A percentile compares a stretch with the other conserved stretches of the same genome.
Evolutionary conservation across 2,797 vertebrate species (phyloP).

Genomic region (Characodon lateralis): DNA sequence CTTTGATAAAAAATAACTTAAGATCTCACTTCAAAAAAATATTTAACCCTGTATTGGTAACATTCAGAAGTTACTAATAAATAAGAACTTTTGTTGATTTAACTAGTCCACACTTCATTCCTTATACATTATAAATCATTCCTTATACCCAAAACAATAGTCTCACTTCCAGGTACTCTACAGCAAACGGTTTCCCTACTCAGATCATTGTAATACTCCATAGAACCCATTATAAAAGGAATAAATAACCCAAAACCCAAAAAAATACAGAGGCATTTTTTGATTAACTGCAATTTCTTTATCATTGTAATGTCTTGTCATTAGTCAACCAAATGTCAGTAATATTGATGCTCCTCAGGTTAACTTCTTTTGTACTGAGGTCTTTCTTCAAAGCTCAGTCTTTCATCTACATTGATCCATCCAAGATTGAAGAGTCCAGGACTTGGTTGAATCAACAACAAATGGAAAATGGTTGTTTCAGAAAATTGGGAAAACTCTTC

Average conservation of each 20-base stretch:
- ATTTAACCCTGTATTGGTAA: background rate
- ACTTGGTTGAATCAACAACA: conserved; percentile 78
- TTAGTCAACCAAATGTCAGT: background rate
- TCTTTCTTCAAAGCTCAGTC: conserved; percentile 81
- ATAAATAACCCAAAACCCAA: background rate
- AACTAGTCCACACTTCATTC: background rate
- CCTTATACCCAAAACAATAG: too few relatives aligned
- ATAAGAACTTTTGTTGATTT: background rate
- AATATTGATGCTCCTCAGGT: conserved; percentile 65
- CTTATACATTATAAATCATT: background rate
- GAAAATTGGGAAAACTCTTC: conserved; percentile 78
- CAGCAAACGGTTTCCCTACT: too few relatives aligned
- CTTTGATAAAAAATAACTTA: background rate
- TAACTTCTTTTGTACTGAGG: conserved; percentile 88
- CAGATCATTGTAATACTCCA: too few relatives aligned
- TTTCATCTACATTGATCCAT: conserved; percentile 83
- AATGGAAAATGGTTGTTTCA: conserved; percentile 79
- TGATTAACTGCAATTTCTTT: background rate
- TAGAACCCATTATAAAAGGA: background rate
- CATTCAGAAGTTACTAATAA: background rate
- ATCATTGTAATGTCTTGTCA: background rate
- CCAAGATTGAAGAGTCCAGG: conserved; percentile 68
- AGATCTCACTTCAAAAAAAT: background rate
- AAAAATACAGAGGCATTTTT: too few relatives aligned
- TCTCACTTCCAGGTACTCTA: too few relatives aligned